Base-by-base conservation (phyloP, 37 sponge, comb jelly and placozoan species). In the Beroe forskalii region DNA sequence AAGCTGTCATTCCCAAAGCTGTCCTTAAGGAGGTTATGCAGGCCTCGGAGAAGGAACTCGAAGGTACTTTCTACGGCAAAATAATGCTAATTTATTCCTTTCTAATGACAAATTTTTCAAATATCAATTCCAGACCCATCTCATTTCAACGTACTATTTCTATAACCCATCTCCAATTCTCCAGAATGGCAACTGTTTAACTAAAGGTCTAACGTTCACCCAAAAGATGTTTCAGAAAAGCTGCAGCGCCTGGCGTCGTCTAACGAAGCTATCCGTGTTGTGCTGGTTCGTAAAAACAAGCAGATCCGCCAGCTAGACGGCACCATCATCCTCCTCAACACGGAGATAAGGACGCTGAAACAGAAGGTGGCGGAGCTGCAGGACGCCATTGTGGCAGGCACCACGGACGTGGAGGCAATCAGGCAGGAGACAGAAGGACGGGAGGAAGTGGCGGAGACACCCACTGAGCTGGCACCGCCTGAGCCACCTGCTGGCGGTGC, bases 221-320 rank as follows among this genome's bases (percentile, higher is more conserved):
- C 12, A 48, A 48, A 27, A 64, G 66, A 64, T 43, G 40, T 80
- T 80, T 80, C 86, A 80, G 86, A 4, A 27, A 80, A 80, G 48
- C 55, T 80, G 1, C n/a, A 41, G n/a, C 19, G 1, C 1, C 30
- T 80, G 30, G 86, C 55, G 12, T 35, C 86, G 1, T 80, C 86
- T 9, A 80, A 80, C 55, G 86, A 80, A 80, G 86, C 86, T 0
- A 80, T 80, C 8, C 1, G 86, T 3, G 86, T 80, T 1, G 86
- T 80, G n/a, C 27, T 80, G 30, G 86, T 80, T 0, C 86, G 86
- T 12, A 80, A 80, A 41, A 80, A 80, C 86, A 80, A 80, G 55
- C 86, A 80, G 40, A 44, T 80, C 55, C 37, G 86, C 6, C 44
- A 80, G 4, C 48, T 80, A 48, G 86, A 80, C 20, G 55, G 55